Base-by-base conservation (phyloP, 23 tunicate species). In the Styela clava region DNA sequence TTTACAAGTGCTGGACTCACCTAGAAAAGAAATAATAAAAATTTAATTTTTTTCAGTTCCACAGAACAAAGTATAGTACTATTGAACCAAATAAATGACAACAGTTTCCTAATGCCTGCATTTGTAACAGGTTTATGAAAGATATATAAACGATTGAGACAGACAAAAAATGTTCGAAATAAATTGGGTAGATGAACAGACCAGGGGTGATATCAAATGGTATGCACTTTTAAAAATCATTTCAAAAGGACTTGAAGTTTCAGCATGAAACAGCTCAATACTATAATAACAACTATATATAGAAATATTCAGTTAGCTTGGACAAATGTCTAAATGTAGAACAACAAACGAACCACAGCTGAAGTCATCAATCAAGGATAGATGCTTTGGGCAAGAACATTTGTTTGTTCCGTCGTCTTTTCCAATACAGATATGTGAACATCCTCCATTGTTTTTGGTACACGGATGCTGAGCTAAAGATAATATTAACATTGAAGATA, bases 351-450 rank as follows among this genome's bases (percentile, higher is more conserved):
- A n/a, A 93, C 98, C 86, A 73, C 98, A 93, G 78, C 78, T 3
- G 2, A 83, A 85, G 31, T 84, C 79, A 1, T 52, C 85, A 31
- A 33, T 33, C 79, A 86, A 20, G 5, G 74, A 34, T 1, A 91
- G 74, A 64, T 84, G 88, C 2, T 82, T 74, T 19, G 98, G 98
- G 28, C 98, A 93, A 25, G 86, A 82, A 35, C 98, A 93, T 69
- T 79, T 28, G 33, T 78, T 84, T 5, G 88, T 88, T 2, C 85
- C 79, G 44, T 87, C 88, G 35, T 81, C 93, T 20, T 84, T 84
- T 1, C 84, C 74, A 23, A 87, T 74, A 79, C 98, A 93, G 25
- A 93, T 93, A 77, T 93, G 98, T 5, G 93, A 84, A 78, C 98
- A 93, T 16, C 93, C 93, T 2, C 98, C 98, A 33, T 93, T 93